Base-by-base conservation (phyloP, 2,888 invertebrate species). In the Diarsia mendica region DNA sequence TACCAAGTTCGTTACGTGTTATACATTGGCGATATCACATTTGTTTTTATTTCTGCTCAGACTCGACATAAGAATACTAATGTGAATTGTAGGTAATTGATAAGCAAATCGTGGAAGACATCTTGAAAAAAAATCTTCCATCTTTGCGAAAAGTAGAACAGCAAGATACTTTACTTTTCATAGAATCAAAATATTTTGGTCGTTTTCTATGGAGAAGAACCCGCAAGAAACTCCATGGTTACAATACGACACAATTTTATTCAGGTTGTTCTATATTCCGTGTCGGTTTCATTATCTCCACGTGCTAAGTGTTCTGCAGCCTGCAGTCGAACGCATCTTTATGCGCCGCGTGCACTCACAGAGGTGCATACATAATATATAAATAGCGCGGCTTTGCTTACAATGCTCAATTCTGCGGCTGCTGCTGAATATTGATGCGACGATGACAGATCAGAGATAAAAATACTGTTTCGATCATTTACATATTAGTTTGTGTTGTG, bases 361-460 rank as follows among this genome's bases (percentile, higher is more conserved):
- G 23, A 15, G 23, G 33, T 53, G 63, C 60, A 72, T 71, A 71
- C 64, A 80, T n/a, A n/a, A n/a, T 82, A 81, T 77, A 81, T 77
- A 84, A 87, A 87, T 82, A 86, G 77, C 65, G 39, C 70, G 66
- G 61, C 73, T 83, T 84, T 75, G 86, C 75, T 83, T 84, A 87
- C 85, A 81, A 78, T 84, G 49, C 79, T 79, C 80, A 75, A 79
- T 81, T 73, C 74, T 67, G 68, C 53, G 51, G 72, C 60, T 68
- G 63, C 49, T 44, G 67, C 75, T 72, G 89, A 83, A 89, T 88
- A 85, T 80, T 85, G 83, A 89, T 86, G 79, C 15, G 65, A 60
- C 49, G 75, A 77, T 82, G 78, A 81, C 79, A 79, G 77, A 69
- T 75, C 23, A 11, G 58, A 61, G 61, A 66, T 79, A 75, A 71